A percentile compares a stretch with the other conserved stretches of the same genome.
These are phyloP conservation scores for Sebastes fasciatus DNA, from an alignment of 2,113 vertebrate species.

Conservation along the genomic window DNA sequence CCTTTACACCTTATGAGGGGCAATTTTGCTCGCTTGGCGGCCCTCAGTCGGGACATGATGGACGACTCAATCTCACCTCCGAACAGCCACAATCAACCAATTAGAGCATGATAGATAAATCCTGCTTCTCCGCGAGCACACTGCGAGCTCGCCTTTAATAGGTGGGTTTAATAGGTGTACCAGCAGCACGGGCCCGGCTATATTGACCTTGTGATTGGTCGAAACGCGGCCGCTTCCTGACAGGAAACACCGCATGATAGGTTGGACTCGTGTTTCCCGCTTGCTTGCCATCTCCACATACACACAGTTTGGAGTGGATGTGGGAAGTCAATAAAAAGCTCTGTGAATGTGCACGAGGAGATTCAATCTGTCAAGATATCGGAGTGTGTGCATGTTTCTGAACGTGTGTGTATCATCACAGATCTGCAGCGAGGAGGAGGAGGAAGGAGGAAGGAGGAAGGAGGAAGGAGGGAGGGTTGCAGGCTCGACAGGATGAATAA, in stretches of 20 bases:
- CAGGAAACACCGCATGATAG: conserved; percentile 52
- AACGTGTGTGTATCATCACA: conserved; percentile 28
- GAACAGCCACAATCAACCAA: conserved; percentile 81
- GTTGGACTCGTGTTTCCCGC: conserved; percentile 33
- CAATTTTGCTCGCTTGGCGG: conserved; percentile 72
- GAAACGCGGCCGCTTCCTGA: conserved; percentile 41
- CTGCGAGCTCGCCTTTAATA: conserved; percentile 69
- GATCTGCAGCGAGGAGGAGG: conserved; percentile 38
- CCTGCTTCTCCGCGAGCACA: conserved; percentile 58
- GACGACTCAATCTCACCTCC: conserved; percentile 82
- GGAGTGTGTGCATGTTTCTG: conserved; percentile 1
- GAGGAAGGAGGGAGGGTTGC: not conserved
- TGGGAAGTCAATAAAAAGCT: conserved; percentile 41
- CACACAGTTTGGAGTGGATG: not conserved
- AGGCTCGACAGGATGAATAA: conserved; percentile 66
- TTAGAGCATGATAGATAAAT: conserved; percentile 83
- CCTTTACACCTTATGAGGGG: conserved; percentile 71
- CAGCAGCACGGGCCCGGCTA: conserved; percentile 1
- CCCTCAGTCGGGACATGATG: conserved; percentile 76
- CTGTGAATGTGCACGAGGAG: conserved; percentile 23
- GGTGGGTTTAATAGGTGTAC: conserved; percentile 67
- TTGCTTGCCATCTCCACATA: not conserved
- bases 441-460: not conserved
- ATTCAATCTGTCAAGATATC: conserved; percentile 48
- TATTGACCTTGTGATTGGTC: conserved; percentile 78